Evolutionary conservation across 2,888 invertebrate genomes (phyloP).

Genomic region (Clostera curtula): DNA sequence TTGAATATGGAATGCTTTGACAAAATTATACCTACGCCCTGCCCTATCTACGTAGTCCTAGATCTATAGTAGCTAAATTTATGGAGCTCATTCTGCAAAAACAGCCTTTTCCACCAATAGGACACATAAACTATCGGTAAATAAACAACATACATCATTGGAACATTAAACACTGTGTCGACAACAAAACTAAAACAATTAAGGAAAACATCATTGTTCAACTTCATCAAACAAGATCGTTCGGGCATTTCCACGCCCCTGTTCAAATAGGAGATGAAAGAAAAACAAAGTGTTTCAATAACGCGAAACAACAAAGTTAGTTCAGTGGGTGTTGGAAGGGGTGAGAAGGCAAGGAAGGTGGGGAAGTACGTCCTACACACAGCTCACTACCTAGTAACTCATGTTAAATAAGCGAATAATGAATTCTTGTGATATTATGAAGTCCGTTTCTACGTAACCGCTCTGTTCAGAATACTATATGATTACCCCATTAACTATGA

Average conservation of each 20-base stretch:
- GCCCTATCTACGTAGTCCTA: too few relatives aligned
- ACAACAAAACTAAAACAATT: too few relatives aligned
- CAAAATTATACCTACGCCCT: too few relatives aligned
- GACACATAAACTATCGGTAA: too few relatives aligned
- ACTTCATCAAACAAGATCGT: too few relatives aligned
- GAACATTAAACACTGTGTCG: constrained; percentile 3
- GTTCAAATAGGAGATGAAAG: constrained; percentile 57
- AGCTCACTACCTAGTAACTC: neutral
- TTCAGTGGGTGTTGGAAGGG: constrained; percentile 47
- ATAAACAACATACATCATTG: too few relatives aligned
- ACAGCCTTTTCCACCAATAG: too few relatives aligned
- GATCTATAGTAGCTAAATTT: too few relatives aligned
- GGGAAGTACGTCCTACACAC: neutral
- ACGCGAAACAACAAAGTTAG: constrained; percentile 63
- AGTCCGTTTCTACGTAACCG: neutral
- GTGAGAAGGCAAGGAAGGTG: constrained; percentile 17
- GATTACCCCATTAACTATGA: too few relatives aligned
- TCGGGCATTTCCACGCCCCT: constrained; percentile 30
- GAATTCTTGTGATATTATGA: constrained; percentile 7
- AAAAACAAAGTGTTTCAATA: constrained; percentile 69
- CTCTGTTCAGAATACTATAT: neutral
- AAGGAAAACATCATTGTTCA: too few relatives aligned
- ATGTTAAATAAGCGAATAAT: constrained; percentile 3
- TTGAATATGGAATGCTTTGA: too few relatives aligned
- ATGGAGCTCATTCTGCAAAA: too few relatives aligned